Evolutionary conservation across 2,797 vertebrate species (phyloP).

Genomic region (Corythornis leucogaster): DNA sequence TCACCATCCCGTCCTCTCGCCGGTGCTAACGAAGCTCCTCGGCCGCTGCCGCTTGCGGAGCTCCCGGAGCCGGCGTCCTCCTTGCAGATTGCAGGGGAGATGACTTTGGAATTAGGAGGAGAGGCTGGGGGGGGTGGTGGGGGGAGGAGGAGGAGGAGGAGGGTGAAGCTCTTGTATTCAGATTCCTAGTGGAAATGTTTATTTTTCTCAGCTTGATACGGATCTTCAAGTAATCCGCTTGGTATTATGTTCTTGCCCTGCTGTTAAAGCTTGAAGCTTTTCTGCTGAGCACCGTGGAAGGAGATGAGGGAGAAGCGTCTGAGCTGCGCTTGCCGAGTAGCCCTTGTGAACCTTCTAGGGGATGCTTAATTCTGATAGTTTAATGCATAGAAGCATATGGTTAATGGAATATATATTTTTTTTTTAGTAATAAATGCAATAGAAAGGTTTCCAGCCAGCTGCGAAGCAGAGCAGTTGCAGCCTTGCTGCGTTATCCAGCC

Average conservation of each 20-base stretch:
- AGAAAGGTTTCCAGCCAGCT: neutral
- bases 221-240: slow-evolving; percentile 55
- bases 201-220: slow-evolving; percentile 42
- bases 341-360: neutral
- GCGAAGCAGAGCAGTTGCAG: neutral
- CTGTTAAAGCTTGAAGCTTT: slow-evolving; percentile 46
- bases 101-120: neutral
- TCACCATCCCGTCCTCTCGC: no score
- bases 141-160: neutral
- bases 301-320: slow-evolving; percentile 26
- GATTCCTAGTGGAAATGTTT: slow-evolving; percentile 31
- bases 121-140: neutral
- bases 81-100: neutral
- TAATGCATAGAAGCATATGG: neutral
- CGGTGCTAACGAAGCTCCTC: neutral
- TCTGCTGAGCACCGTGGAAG: slow-evolving; percentile 5
- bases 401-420: neutral
- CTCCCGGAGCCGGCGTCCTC: neutral
- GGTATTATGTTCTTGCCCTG: slow-evolving; percentile 64
- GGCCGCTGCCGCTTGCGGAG: neutral
- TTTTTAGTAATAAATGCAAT: neutral
- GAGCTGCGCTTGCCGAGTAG: slow-evolving; percentile 13
- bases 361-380: slow-evolving; percentile 8
- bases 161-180: neutral
- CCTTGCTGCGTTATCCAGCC: neutral